Base-by-base conservation (phyloP, 2,797 vertebrate genomes). In the Loris lydekkerianus region DNA sequence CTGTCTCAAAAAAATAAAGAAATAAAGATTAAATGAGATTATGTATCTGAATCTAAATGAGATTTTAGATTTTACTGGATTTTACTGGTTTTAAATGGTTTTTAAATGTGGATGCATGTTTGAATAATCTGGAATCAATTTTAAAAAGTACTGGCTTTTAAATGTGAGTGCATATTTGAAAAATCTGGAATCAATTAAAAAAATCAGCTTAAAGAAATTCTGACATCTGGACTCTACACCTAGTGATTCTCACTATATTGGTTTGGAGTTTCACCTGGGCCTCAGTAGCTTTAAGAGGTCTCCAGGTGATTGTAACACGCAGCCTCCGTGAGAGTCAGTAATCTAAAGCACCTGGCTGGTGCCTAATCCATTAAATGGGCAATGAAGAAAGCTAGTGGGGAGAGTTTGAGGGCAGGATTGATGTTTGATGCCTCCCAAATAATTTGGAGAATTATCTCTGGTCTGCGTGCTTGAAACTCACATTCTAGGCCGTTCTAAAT, bases 391-490 rank as follows among this genome's bases (percentile, higher is more conserved):
- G 49, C 27, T 56, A 63, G 1, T 1, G 2, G 5, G 21, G 17
- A 77, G 17, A 31, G 23, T 40, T 86, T 82, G 63, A 40, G 56
- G 20, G 3, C 4, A 86, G 61, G 72, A 78, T n/a, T 63, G 56
- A 86, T 1, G 2, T 76, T 65, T 49, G 86, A 58, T 63, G 46
- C 7, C 21, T 82, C 58, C 69, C 58, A 82, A 78, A 81, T 82
- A 91, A 87, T 75, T 81, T 90, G 58, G 77, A 95, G 70, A 91
- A 63, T 86, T 49, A 76, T 40, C 10, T 95, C 58, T 70, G 11
- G 3, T n/a, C 76, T 89, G 27, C 0, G 8, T 40, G n/a, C 60
- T 86, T 75, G 31, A 58, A 81, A 89, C 8, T 37, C 40, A 82
- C 46, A 56, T 95, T 70, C 73, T 88, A 81, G 13, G n/a, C 61